A percentile compares a stretch with the other conserved stretches of the same genome.
These are phyloP conservation scores for Zapus hudsonius DNA, from an alignment of 2,113 vertebrate genomes.

Conservation along the genomic window DNA sequence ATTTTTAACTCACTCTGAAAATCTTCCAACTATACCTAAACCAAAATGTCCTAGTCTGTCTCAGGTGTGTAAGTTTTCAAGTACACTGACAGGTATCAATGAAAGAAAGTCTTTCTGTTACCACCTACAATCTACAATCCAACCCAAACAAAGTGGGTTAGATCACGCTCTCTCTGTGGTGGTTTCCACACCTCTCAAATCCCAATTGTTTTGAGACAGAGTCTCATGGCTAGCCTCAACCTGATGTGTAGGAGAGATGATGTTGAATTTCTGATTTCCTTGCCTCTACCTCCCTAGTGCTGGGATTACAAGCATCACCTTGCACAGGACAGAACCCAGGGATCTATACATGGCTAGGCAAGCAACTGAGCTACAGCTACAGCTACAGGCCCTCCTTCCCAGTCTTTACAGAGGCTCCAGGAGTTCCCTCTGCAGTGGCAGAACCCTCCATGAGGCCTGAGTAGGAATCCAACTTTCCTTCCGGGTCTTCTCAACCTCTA, in stretches of 20 bases:
- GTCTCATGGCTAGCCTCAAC: too few relatives aligned
- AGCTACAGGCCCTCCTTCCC: not conserved
- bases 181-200: too few relatives aligned
- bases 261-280: too few relatives aligned
- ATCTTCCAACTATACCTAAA: not conserved
- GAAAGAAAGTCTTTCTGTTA: not conserved
- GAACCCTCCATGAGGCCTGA: not conserved
- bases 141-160: not conserved
- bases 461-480: not conserved
- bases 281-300: not conserved
- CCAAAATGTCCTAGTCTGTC: not conserved
- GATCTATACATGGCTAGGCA: not conserved
- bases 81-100: not conserved
- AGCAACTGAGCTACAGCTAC: not conserved
- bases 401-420: not conserved
- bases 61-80: not conserved
- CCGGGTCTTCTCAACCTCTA: slow-evolving; percentile 26
- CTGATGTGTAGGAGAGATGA: not conserved
- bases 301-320: not conserved
- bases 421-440: not conserved
- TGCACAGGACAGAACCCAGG: not conserved
- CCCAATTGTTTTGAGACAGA: too few relatives aligned
- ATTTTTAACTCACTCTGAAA: slow-evolving; percentile 8
- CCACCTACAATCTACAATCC: not conserved
- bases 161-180: too few relatives aligned